Percentiles rank a stretch among this genome's conserved stretches.
These are phyloP conservation scores for Stegodyphus mimosarum DNA, from an alignment of 1,140 invertebrate species.

Conservation along the genomic window DNA sequence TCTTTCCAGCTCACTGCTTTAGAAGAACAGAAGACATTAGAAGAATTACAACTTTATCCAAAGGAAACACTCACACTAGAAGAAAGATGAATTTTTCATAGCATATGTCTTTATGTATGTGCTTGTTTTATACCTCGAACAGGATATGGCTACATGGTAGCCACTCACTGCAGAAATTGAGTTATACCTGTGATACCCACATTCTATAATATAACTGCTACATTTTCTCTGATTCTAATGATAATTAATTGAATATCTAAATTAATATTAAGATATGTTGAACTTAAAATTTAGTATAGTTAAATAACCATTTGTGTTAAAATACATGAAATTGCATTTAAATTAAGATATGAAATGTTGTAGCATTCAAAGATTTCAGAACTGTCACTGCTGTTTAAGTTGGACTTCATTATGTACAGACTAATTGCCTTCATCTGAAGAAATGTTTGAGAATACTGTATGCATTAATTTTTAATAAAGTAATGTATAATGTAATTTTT, in stretches of 20 bases:
- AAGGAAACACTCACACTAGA: constrained; percentile 94
- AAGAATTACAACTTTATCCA: constrained; percentile 84
- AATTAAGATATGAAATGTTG: too few relatives aligned
- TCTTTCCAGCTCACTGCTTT: constrained; percentile 79
- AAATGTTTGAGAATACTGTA: not conserved
- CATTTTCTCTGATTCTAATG: not conserved
- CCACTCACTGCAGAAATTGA: constrained; percentile 33
- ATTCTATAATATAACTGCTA: not conserved
- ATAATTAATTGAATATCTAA: too few relatives aligned
- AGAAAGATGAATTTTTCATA: constrained; percentile 70
- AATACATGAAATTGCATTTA: too few relatives aligned
- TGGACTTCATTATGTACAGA: not conserved
- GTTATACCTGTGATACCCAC: constrained; percentile 52
- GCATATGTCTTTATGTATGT: not conserved
- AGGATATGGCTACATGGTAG: constrained; percentile 14
- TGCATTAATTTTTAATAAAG: not conserved
- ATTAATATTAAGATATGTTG: too few relatives aligned
- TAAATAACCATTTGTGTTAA: too few relatives aligned
- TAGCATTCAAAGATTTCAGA: too few relatives aligned
- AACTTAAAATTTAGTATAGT: too few relatives aligned
- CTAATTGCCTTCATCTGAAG: not conserved
- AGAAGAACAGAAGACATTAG: constrained; percentile 79
- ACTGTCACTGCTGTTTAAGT: not conserved
- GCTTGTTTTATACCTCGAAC: constrained; percentile 23
- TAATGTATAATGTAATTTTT: not conserved